phyloP scores from a whole-genome alignment of 2,888 invertebrate genomes.

The Philaethria dido region DNA sequence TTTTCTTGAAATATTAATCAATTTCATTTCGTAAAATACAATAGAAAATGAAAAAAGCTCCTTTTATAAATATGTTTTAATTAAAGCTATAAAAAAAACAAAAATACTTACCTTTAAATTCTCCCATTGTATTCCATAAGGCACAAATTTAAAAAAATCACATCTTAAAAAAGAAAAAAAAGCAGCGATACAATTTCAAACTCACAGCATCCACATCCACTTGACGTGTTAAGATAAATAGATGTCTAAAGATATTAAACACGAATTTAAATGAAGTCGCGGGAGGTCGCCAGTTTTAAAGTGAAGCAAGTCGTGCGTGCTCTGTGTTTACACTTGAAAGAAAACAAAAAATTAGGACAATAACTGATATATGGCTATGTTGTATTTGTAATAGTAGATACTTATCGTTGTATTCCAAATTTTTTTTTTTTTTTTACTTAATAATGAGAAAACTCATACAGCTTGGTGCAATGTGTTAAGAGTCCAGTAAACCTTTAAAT shows the following conservation, averaged over 20 bases:
- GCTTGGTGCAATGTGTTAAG: too few species aligned
- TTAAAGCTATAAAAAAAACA: too few species aligned
- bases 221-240: slow-evolving; percentile 26
- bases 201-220: neutral
- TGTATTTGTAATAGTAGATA: neutral
- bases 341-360: slow-evolving; percentile 4
- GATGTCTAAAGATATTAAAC: slow-evolving; percentile 21
- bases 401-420: too few species aligned
- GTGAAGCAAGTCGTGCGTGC: slow-evolving; percentile 20
- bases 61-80: too few species aligned
- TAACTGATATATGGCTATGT: neutral
- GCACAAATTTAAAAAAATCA: neutral
- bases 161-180: neutral
- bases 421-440: too few species aligned
- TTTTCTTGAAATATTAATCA: too few species aligned
- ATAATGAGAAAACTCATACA: too few species aligned
- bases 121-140: neutral
- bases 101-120: too few species aligned
- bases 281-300: slow-evolving; percentile 35
- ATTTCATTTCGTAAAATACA: too few species aligned
- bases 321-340: slow-evolving; percentile 9
- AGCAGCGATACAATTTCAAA: neutral
- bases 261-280: slow-evolving; percentile 28
- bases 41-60: too few species aligned
- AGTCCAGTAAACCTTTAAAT: too few species aligned